These are phyloP conservation scores for Bryconaethiops microstoma DNA, from an alignment of 2,797 vertebrate genomes.

Conservation along the genomic window DNA sequence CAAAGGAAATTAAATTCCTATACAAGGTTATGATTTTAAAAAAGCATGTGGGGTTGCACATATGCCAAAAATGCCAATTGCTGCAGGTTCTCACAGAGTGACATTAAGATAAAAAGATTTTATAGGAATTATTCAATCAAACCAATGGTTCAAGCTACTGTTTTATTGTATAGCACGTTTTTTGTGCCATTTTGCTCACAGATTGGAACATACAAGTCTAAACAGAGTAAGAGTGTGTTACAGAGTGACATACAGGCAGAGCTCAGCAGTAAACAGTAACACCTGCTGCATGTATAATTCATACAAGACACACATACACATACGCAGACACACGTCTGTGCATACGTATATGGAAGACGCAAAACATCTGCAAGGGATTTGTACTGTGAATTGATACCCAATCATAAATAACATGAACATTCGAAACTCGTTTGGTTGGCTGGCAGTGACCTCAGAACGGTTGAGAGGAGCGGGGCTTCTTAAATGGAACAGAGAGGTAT, in stretches of 20 bases:
- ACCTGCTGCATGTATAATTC: slow-evolving; percentile 73
- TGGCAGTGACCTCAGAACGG: slow-evolving; percentile 63
- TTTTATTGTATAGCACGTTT: background rate
- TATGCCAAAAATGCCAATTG: no score
- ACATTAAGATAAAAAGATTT: background rate
- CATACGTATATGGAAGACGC: slow-evolving; percentile 46
- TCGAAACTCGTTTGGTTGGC: slow-evolving; percentile 78
- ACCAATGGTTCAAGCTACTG: background rate
- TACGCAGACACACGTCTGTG: slow-evolving; percentile 36
- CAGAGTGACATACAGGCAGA: slow-evolving; percentile 52
- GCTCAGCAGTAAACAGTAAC: slow-evolving; percentile 71
- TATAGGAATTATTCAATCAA: background rate
- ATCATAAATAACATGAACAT: slow-evolving; percentile 83
- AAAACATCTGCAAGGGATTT: slow-evolving; percentile 67
- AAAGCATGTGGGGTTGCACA: background rate
- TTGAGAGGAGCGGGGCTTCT: slow-evolving; percentile 28
- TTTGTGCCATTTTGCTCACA: slow-evolving; percentile 18
- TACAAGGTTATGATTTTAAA: slow-evolving; percentile 9
- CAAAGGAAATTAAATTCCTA: slow-evolving; percentile 16
- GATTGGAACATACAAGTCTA: slow-evolving; percentile 30
- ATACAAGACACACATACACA: slow-evolving; percentile 44
- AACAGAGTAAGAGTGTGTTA: slow-evolving; percentile 37
- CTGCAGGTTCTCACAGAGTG: background rate
- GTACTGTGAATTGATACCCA: slow-evolving; percentile 81
- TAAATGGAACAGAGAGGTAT: slow-evolving; percentile 32